phyloP scores from a whole-genome alignment of 2,797 vertebrate genomes.

The Perodicticus potto region DNA sequence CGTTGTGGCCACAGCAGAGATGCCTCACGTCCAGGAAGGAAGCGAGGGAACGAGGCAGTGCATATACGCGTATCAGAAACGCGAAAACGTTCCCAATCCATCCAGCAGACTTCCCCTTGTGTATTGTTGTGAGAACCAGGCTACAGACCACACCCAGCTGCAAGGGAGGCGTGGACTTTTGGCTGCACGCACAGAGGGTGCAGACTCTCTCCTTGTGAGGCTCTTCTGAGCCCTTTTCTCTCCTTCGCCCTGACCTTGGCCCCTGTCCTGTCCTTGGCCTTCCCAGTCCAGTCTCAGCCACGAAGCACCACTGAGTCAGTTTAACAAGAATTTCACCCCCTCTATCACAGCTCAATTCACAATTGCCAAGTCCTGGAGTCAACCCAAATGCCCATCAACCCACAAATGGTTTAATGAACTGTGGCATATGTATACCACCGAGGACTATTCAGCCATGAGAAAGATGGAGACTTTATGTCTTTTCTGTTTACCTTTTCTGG shows the following conservation, averaged over 20 bases:
- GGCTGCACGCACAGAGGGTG: background rate
- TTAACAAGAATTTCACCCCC: background rate
- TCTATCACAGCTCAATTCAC: too few species aligned
- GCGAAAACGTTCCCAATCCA: background rate
- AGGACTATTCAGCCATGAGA: too few species aligned
- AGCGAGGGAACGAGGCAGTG: background rate
- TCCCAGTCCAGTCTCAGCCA: background rate
- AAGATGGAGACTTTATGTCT: too few species aligned
- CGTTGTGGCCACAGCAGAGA: rapidly evolving
- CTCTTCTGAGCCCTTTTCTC: background rate
- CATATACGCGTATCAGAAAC: background rate
- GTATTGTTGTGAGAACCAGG: background rate
- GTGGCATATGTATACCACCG: too few species aligned
- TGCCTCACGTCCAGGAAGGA: background rate
- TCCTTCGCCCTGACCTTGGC: background rate
- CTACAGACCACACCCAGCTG: background rate
- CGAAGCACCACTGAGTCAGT: background rate
- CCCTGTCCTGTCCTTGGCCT: background rate
- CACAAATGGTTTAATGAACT: too few species aligned
- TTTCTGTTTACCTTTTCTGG: too few species aligned
- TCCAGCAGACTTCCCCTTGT: background rate
- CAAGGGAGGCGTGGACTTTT: background rate
- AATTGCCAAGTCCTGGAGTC: too few species aligned
- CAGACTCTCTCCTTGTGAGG: background rate
- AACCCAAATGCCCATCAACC: too few species aligned